Base-by-base conservation (phyloP, 2,888 invertebrate genomes). In the Macrophya annulata region DNA sequence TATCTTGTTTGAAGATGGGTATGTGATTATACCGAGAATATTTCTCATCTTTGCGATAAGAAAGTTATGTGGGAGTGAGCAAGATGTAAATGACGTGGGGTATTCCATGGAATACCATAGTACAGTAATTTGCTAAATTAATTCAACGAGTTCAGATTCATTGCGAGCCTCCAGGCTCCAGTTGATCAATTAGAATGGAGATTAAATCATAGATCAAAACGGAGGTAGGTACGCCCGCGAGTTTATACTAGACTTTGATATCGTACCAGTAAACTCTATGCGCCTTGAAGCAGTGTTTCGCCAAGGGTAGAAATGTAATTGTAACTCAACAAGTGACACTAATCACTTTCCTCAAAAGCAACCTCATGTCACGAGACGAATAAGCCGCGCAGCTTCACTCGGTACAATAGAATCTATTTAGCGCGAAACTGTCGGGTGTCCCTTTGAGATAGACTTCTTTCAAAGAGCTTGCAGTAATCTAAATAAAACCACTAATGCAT, bases 151-250 rank as follows among this genome's bases (percentile, higher is more conserved):
- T 37, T 9, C 31, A 77, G 77, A 55, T 77, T 77, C 51, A n/a
- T 31, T 51, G 31, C 31, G 55, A 37, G 55, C 77, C 77, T 77
- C 31, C 17, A 45, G 72, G 72, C 72, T 74, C 31, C 31, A 37
- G 77, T 77, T 77, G 77, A 77, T 51, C 77, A 77, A 77, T 77
- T 77, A 55, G 55, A 55, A 55, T 55, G 51, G 40, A 77, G 31
- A 55, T 77, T 77, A 10, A 77, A 77, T 77, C 31, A 51, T 55
- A 77, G 77, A 77, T 77, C 77, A 77, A 77, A 77, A 77, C 51
- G 31, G 77, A 55, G 77, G 51, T 51, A 55, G 77, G 51, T 55
- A 51, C 43, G 31, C 31, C 31, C 12, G 51, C 15, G 37, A 55
- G 77, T n/a, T 77, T 77, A 12, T 55, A 51, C 77, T 74, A 37